Conservation (phyloP, 2,113 vertebrate species). For the Leucopternis melanops region DNA sequence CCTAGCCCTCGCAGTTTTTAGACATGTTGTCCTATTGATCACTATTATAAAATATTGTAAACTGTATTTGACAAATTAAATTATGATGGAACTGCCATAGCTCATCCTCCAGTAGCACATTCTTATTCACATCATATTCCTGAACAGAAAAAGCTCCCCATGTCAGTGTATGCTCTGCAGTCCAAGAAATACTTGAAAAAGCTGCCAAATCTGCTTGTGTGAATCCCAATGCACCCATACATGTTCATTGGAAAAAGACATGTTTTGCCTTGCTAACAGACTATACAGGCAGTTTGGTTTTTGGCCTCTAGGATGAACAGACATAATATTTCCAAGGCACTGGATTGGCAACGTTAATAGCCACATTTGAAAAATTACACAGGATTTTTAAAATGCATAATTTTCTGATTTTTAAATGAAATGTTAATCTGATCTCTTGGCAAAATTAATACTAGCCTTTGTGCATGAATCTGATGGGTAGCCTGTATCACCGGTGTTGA, state of each 20-base stretch:
- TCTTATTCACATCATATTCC: constrained; percentile 30
- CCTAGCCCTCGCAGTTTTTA: neutral
- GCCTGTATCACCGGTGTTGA: neutral
- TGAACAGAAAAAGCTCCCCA: neutral
- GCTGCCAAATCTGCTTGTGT: constrained; percentile 36
- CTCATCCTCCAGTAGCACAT: neutral
- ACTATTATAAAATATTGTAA: neutral
- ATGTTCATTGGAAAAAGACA: constrained; percentile 17
- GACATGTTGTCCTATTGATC: neutral
- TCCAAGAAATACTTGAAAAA: constrained; percentile 48
- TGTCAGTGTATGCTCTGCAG: neutral
- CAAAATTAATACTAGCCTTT: neutral
- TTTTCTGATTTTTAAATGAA: neutral
- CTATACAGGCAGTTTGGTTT: constrained; percentile 13
- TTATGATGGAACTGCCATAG: neutral
- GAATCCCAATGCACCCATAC: constrained; percentile 8
- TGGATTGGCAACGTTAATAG: neutral
- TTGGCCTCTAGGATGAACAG: constrained; percentile 18
- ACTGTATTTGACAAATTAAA: neutral
- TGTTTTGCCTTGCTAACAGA: constrained; percentile 26
- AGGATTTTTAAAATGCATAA: neutral
- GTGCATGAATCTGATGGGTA: neutral
- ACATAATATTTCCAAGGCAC: neutral
- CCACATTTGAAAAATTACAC: neutral
- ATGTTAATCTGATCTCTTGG: neutral